Base-by-base conservation (phyloP, 2,797 vertebrate species). In the Poecilia wingei region DNA sequence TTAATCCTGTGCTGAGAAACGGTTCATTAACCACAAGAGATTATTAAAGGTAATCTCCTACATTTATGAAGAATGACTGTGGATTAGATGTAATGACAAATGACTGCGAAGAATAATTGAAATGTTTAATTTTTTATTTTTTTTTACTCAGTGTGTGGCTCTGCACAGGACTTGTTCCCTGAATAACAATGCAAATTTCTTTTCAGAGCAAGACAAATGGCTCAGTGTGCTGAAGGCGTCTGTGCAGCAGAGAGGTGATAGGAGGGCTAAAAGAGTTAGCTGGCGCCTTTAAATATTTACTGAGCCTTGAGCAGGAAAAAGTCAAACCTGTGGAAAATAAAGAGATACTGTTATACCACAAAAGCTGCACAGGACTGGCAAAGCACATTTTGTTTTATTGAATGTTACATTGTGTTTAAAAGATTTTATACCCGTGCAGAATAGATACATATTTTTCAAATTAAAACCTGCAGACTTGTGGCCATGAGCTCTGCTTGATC, bases 141-240 rank as follows among this genome's bases (percentile, higher is more conserved):
- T 51, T 89, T 16, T 16, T 87, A 89, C 82, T 88, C 74, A 66
- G 57, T 68, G 72, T 79, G 69, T 84, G 82, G 47, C 22, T 83
- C 77, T 77, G 1, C 69, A 77, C 78, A 85, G 79, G 82, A 75
- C 49, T 28, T 22, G 79, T 79, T 76, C 59, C 75, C 75, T 31
- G 74, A 81, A 57, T 79, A 82, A 74, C 76, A 79, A 74, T 61
- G 51, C 79, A 82, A 90, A 88, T 81, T 47, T 31, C 76, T n/a
- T 43, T 79, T 85, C 36, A 80, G 73, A 81, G 76, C 25, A 3
- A 88, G 90, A 93, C 88, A 84, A 91, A 94, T 88, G 89, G 78
- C 79, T 85, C 84, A 83, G 81, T 89, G 88, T 92, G 80, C 51
- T 13, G 14, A 16, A 39, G 66, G 41, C 90, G 82, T 86, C 90